Evolutionary conservation across 2,888 invertebrate species (phyloP).

Genomic region (Stenodema calcarata): DNA sequence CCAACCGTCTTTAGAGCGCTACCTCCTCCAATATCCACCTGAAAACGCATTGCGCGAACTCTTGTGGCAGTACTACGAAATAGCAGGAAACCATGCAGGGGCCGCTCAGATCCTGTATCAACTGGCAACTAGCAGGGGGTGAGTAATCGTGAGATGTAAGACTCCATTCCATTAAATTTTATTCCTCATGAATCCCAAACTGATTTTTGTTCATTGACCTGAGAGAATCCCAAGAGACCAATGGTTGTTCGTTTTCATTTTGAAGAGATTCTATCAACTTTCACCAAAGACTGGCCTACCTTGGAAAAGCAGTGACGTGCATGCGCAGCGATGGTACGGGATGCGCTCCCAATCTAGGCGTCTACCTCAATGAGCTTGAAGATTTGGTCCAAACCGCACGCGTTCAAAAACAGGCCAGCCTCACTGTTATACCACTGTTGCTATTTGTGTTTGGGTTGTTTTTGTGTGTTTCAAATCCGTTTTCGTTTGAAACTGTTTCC

Average conservation of each 20-base stretch:
- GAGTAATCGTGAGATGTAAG: no score
- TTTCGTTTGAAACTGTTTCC: constrained; percentile 46
- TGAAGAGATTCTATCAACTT: constrained; percentile 75
- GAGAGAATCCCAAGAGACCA: no score
- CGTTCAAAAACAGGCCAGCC: constrained; percentile 72
- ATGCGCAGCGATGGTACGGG: constrained; percentile 86
- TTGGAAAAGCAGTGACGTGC: constrained; percentile 93
- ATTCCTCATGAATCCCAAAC: no score
- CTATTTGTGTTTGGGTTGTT: no score
- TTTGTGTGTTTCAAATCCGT: background rate
- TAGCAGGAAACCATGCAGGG: constrained; percentile 86
- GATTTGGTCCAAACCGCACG: constrained; percentile 92
- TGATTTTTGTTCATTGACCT: no score
- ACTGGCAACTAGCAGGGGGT: constrained; percentile 76
- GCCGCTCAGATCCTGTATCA: constrained; percentile 90
- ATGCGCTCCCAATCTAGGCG: constrained; percentile 74
- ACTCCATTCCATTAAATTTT: no score
- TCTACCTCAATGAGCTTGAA: constrained; percentile 85
- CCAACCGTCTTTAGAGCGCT: constrained; percentile 77
- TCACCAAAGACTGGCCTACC: constrained; percentile 83
- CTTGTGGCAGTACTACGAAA: constrained; percentile 96
- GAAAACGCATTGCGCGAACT: constrained; percentile 72
- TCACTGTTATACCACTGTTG: no score
- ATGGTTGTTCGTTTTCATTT: no score
- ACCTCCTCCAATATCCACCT: constrained; percentile 67